Evolutionary conservation across 23 tunicate genomes (phyloP), one percentile per base, ranked within the genome.

Genomic region (Clavelina lepadiformis): DNA sequence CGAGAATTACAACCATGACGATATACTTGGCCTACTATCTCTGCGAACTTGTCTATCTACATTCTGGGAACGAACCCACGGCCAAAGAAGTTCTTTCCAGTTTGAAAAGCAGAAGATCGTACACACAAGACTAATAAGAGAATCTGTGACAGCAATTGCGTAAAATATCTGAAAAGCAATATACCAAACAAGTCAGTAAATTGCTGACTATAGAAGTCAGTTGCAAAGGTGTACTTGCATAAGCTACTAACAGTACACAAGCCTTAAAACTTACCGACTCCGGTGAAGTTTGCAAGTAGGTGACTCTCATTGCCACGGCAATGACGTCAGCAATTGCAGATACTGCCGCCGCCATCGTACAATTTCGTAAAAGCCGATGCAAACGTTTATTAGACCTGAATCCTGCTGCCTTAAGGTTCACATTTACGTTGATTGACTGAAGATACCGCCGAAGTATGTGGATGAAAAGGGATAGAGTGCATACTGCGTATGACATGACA

Each of bases 291-390:
- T 68, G 67, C 46, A 45, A 44, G 26, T 34, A 8, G 3, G 45
- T 3, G 15, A 59, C 30, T 28, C 45, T 68, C 31, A 59, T 30
- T 4, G 24, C 38, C 44, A 72, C 78, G 0, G 59, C 38, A 4
- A 45, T 59, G 20, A 72, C 15, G 31, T 45, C 37, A 5, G 65
- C 35, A 1, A 28, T 7, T 1, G 78, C 29, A 15, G 78, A 37
- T 28, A 72, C 41, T 5, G 54, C 57, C 3, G 78, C 68, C 19
- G 78, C 78, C 28, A 72, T 72, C 28, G 78, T 56, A 58, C 78
- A 72, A 28, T 58, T 35, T 22, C 78, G 67, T 6, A 72, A 32
- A 38, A 72, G 35, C 27, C 26, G 35, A 20, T 30, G 35, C n/a
- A 58, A 19, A 46, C 58, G 21, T 1, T 18, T 5, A 1, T 38